phyloP scores from a whole-genome alignment of 1,140 invertebrate genomes.

The Bombus huntii region DNA sequence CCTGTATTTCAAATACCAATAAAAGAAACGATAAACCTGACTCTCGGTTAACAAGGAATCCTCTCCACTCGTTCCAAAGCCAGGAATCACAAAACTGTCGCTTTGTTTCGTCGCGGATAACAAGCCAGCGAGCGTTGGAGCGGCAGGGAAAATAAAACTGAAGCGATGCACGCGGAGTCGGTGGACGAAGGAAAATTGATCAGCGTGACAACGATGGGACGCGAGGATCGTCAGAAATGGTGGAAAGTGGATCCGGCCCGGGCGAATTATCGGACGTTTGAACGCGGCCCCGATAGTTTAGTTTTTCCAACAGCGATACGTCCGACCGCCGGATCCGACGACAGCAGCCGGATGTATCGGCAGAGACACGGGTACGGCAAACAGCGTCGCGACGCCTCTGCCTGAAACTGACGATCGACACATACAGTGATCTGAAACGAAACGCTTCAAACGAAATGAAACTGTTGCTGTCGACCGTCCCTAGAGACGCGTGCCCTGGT shows the following conservation, averaged over 20 bases:
- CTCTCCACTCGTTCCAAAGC: neutral
- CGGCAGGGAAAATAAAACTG: neutral
- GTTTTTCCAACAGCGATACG: constrained; percentile 39
- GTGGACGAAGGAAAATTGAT: neutral
- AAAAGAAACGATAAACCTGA: no score
- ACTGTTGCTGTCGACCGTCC: neutral
- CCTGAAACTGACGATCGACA: constrained; percentile 40
- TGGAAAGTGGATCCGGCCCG: neutral
- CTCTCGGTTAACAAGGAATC: no score
- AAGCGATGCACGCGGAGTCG: neutral
- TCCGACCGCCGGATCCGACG: constrained; percentile 16
- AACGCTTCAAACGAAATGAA: neutral
- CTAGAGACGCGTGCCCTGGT: neutral
- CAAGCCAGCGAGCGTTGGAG: no score
- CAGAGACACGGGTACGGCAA: neutral
- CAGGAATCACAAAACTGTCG: neutral
- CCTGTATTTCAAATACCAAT: no score
- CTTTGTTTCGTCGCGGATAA: neutral
- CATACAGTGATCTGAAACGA: constrained; percentile 6
- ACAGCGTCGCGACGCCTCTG: constrained; percentile 4
- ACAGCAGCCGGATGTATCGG: constrained; percentile 40
- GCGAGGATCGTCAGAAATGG: neutral
- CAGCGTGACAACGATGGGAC: neutral
- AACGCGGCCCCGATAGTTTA: neutral
- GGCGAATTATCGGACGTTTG: constrained; percentile 21